Evolutionary conservation across 2,113 vertebrate species (phyloP), one percentile per base, ranked within the genome.

Genomic region (Cavia porcellus): DNA sequence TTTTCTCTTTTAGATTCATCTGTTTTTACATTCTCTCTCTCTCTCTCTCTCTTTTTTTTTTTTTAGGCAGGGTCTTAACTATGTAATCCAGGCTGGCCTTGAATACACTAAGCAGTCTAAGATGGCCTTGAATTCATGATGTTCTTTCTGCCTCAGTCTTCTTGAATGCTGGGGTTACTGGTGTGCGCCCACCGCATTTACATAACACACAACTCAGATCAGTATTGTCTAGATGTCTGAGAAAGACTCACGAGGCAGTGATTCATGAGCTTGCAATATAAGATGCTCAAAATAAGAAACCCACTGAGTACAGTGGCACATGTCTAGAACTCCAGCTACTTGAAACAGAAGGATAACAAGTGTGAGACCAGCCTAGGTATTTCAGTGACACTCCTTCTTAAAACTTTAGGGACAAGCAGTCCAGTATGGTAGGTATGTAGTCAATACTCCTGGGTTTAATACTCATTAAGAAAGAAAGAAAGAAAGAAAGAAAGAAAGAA

Each of bases 181-280:
- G 42, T 47, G 14, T 30, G 25, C 1, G 22, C 72, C 72, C 45
- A 47, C 45, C 13, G 30, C 42, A 77, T 25, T 2, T 77, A 87
- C 62, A 94, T 50, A 90, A 94, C 66, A 91, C 9, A 95, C 81
- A 95, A 88, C 24, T 96, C 35, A 81, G 24, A 82, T 86, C 83
- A 96, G 5, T 91, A 20, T 77, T 95, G 5, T 52, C 50, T n/a
- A 35, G 25, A 17, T 89, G 19, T 0, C 47, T 57, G 5, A 35
- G 28, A 50, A 70, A 85, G 47, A 70, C 82, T 86, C 55, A 59
- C 6, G 22, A 94, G 61, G 74, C 50, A 72, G 79, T 22, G 32
- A 24, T 66, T 89, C 42, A 80, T 38, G 24, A 72, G 22, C 35
- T 79, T 38, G 57, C 52, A 92, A 12, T 30, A 90, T 62, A 82